These are phyloP conservation scores for Turnix velox DNA, from an alignment of 2,113 vertebrate species.

Conservation along the genomic window DNA sequence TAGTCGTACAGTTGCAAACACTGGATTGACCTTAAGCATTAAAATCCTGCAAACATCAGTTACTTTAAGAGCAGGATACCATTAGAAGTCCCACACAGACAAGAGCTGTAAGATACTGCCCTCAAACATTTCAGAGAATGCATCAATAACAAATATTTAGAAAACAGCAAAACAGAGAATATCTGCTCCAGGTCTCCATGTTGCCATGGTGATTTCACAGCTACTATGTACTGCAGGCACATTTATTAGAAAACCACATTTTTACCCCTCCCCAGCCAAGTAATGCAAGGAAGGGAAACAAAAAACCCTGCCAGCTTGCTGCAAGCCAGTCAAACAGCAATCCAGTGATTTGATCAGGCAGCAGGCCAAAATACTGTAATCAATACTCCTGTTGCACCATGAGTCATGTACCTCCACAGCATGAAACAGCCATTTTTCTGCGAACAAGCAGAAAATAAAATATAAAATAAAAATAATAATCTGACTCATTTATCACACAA, in stretches of 20 bases:
- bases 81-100: not conserved
- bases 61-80: not conserved
- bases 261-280: not conserved
- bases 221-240: conserved; percentile 37
- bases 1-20: not conserved
- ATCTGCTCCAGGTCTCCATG: not conserved
- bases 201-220: conserved; percentile 67
- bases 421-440: not conserved
- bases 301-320: not conserved
- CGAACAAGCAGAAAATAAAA: not conserved
- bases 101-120: not conserved
- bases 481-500: not conserved
- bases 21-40: not conserved
- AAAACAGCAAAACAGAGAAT: not conserved
- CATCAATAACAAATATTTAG: not conserved
- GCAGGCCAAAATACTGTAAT: not conserved
- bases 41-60: not conserved
- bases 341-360: not conserved
- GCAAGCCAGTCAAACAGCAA: not conserved
- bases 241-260: not conserved
- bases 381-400: not conserved
- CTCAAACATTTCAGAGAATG: not conserved
- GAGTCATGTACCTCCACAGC: not conserved
- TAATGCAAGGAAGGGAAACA: not conserved
- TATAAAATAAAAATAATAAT: not conserved